phyloP scores from a whole-genome alignment of 2,888 invertebrate species.

The Parelbella ahira region DNA sequence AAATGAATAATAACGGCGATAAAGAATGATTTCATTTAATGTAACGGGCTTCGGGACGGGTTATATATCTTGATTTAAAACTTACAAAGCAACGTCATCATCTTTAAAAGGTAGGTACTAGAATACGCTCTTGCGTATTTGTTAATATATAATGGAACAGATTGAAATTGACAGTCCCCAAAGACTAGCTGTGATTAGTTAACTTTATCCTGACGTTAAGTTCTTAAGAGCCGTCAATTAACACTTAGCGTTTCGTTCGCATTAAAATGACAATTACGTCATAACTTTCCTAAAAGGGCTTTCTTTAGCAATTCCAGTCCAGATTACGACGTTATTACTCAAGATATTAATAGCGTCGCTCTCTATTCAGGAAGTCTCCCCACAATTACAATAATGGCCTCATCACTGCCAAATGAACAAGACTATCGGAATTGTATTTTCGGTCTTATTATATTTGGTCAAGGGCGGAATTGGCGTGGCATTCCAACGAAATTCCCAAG shows the following conservation, averaged over 20 bases:
- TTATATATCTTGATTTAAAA: no score
- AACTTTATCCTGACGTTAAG: neutral
- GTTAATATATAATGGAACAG: no score
- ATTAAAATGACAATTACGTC: slow-evolving; percentile 5
- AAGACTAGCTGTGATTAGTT: no score
- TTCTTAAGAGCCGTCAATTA: slow-evolving; percentile 1
- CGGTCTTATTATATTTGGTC: neutral
- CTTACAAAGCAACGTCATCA: no score
- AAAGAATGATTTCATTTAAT: no score
- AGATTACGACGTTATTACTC: slow-evolving; percentile 26
- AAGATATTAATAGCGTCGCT: slow-evolving; percentile 29
- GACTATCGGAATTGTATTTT: neutral
- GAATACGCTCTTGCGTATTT: no score
- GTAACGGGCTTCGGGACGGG: no score
- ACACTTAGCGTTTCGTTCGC: neutral
- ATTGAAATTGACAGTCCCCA: no score
- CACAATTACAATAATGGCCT: slow-evolving; percentile 8
- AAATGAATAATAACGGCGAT: no score
- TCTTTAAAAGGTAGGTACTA: no score
- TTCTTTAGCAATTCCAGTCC: slow-evolving; percentile 16
- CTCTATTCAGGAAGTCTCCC: slow-evolving; percentile 24
- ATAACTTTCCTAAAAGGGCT: slow-evolving; percentile 17
- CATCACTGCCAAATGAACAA: slow-evolving; percentile 16
- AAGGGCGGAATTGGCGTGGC: neutral
- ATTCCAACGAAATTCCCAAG: slow-evolving; percentile 26